Base-by-base conservation (phyloP, 2,797 vertebrate genomes). In the Alfaro cultratus region DNA sequence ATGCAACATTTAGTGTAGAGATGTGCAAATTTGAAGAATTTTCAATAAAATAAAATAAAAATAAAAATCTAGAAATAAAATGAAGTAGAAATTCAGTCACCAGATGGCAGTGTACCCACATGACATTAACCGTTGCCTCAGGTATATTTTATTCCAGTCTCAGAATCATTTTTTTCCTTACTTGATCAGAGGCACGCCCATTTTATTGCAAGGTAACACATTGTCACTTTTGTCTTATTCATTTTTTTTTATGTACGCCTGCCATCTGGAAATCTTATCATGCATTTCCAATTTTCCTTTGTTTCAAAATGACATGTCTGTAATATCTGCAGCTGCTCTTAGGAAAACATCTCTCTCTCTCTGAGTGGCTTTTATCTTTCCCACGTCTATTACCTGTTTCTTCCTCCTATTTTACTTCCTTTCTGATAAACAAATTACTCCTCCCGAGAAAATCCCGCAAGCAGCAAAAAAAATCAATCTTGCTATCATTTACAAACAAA, bases 401-500 rank as follows among this genome's bases (percentile, higher is more conserved):
- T 34, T 34, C 34, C 79, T 83, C 79, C 81, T 55, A 85, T 89
- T 90, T 88, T 86, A 82, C 88, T 85, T 81, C 84, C 77, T 86
- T 90, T 73, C 76, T 73, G 55, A 82, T 80, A 88, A 90, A 86
- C 85, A 92, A 93, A 93, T 92, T 88, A 89, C 80, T 78, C 5
- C 4, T 60, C 83, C 77, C 64, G 75, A 76, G 83, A 87, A 88
- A 90, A 80, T 85, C 85, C 85, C 47, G 46, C 62, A 79, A 39
- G 81, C 76, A 73, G 83, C 85, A 82, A 74, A 90, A n/a, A 55
- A 55, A 55, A 51, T 92, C 89, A 89, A 82, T 91, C 82, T 84
- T 62, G 80, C 85, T 87, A 81, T 91, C 90, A 89, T 91, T 89
- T 85, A 81, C 83, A 87, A 90, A 90, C 88, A 91, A 84, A 86